These are phyloP conservation scores for Microtus montanus DNA, from an alignment of 2,113 vertebrate genomes.

Conservation along the genomic window DNA sequence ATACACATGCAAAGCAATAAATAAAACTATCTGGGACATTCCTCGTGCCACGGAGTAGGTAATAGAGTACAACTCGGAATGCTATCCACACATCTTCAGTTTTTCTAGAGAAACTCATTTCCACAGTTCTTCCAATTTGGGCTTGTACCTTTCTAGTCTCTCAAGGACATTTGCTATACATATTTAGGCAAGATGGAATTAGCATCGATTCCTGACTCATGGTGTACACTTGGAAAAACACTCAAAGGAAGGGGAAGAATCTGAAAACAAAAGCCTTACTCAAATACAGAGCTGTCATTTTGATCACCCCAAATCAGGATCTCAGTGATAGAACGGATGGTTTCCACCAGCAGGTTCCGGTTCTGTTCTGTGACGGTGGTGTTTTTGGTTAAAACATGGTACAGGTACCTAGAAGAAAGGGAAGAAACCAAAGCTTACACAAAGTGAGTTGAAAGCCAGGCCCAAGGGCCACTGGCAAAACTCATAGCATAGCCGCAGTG, in stretches of 20 bases:
- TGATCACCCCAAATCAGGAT: conserved; percentile 99
- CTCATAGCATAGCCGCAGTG: background rate
- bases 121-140: background rate
- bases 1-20: background rate
- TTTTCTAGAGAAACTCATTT: conserved; percentile 28
- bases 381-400: conserved; percentile 97
- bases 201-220: conserved; percentile 38
- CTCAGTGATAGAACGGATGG: conserved; percentile 98
- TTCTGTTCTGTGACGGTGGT: conserved; percentile 99
- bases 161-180: conserved; percentile 35
- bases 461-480: background rate
- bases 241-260: conserved; percentile 5
- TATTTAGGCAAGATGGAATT: background rate
- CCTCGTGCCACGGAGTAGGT: background rate
- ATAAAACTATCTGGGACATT: background rate
- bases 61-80: conserved; percentile 3
- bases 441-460: background rate
- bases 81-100: background rate
- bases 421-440: background rate
- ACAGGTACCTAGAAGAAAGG: conserved; percentile 91
- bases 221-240: conserved; percentile 6
- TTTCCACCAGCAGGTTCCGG: conserved; percentile 97
- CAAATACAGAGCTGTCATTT: conserved; percentile 99
- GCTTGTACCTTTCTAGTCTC: background rate
- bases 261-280: conserved; percentile 87